Conservation (phyloP, 2,888 invertebrate genomes). For the Ceriagrion tenellum region DNA sequence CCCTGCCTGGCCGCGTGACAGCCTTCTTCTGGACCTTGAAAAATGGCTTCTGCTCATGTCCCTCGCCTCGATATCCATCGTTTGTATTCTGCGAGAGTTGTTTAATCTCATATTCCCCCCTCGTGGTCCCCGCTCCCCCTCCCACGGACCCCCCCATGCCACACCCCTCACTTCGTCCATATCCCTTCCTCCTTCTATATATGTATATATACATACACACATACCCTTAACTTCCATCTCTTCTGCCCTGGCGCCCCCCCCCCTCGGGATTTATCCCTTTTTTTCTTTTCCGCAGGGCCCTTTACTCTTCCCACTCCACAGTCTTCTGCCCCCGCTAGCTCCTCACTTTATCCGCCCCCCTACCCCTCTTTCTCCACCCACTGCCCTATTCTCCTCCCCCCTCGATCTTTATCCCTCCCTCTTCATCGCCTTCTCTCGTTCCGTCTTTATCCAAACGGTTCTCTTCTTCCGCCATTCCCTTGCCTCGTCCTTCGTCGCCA, state of each 20-base stretch:
- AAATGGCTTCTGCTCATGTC: slow-evolving; percentile 45
- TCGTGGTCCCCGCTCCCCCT: neutral
- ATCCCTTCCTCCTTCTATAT: neutral
- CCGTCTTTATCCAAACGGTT: neutral
- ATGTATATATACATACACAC: no score
- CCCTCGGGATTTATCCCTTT: slow-evolving; percentile 9
- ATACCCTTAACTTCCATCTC: slow-evolving; percentile 38
- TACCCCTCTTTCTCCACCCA: neutral
- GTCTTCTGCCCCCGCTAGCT: neutral
- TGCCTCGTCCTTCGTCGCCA: neutral
- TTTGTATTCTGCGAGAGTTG: slow-evolving; percentile 55
- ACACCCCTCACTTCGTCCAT: neutral
- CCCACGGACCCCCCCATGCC: neutral
- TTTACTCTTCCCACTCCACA: neutral
- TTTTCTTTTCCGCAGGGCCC: slow-evolving; percentile 23
- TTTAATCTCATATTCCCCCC: slow-evolving; percentile 63
- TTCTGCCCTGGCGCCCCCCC: slow-evolving; percentile 44
- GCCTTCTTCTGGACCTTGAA: slow-evolving; percentile 56
- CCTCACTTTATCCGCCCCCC: neutral
- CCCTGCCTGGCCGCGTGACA: slow-evolving; percentile 45
- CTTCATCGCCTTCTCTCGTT: neutral
- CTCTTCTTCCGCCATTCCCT: neutral
- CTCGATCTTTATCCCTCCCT: neutral
- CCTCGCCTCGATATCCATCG: slow-evolving; percentile 54
- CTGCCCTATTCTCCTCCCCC: neutral